Evolutionary conservation across 2,113 vertebrate genomes (phyloP).

Genomic region (Passerina amoena): DNA sequence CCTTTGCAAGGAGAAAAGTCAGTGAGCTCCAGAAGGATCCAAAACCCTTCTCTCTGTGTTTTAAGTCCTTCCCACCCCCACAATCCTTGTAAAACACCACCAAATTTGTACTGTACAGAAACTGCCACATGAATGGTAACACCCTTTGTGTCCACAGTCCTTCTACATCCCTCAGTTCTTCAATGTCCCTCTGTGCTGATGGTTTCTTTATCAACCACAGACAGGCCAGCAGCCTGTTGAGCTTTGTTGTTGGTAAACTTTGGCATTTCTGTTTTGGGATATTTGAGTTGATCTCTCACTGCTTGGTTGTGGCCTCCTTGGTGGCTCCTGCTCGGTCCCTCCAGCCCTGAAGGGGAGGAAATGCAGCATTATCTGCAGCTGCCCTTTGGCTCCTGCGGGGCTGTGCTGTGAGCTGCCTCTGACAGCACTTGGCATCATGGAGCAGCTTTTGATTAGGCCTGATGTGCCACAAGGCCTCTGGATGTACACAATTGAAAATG

Average conservation of each 20-base stretch:
- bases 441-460: constrained; percentile 56
- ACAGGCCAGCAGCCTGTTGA: background rate
- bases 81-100: background rate
- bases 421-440: constrained; percentile 8
- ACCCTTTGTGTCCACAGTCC: fast-evolving
- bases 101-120: fast-evolving
- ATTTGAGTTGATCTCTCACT: background rate
- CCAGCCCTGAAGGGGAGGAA: background rate
- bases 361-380: background rate
- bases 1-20: background rate
- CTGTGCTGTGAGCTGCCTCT: constrained; percentile 2
- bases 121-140: background rate
- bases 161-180: background rate
- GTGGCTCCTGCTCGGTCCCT: background rate
- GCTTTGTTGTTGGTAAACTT: background rate
- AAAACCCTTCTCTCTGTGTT: background rate
- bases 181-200: background rate
- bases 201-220: background rate
- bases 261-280: background rate
- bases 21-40: background rate
- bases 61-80: background rate
- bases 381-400: background rate
- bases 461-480: constrained; percentile 34
- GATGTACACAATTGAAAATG: constrained; percentile 56
- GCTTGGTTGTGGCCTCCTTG: background rate